phyloP scores from a whole-genome alignment of 2,113 vertebrate genomes.

The Aythya baeri region DNA sequence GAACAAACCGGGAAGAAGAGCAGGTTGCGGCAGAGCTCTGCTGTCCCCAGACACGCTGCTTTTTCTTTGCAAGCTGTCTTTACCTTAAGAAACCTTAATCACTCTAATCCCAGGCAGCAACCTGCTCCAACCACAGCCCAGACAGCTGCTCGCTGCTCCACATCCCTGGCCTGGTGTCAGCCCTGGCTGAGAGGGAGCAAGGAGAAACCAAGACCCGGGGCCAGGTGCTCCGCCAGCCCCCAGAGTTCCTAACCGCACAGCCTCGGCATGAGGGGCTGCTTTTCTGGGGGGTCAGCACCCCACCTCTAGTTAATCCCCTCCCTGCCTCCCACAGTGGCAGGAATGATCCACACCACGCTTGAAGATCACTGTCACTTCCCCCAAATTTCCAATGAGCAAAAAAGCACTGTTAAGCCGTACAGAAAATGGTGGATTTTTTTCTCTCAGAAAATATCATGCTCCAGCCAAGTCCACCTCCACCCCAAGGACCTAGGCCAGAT shows the following conservation, averaged over 20 bases:
- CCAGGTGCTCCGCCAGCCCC: background rate
- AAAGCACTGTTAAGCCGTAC: background rate
- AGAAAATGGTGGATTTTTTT: background rate
- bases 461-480: background rate
- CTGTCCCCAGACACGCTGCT: background rate
- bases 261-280: background rate
- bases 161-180: background rate
- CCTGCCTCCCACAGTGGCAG: background rate
- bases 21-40: background rate
- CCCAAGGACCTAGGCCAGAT: background rate
- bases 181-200: background rate
- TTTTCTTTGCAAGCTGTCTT: background rate
- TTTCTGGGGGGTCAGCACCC: background rate
- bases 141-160: slow-evolving; percentile 27
- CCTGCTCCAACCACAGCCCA: background rate
- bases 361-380: background rate
- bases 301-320: background rate
- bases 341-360: background rate
- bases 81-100: slow-evolving; percentile 28
- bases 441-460: background rate
- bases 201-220: background rate
- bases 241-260: background rate
- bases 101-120: slow-evolving; percentile 1
- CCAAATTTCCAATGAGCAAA: background rate
- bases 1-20: background rate